phyloP scores from a whole-genome alignment of 2,113 vertebrate species.

The Trachemys scripta region DNA sequence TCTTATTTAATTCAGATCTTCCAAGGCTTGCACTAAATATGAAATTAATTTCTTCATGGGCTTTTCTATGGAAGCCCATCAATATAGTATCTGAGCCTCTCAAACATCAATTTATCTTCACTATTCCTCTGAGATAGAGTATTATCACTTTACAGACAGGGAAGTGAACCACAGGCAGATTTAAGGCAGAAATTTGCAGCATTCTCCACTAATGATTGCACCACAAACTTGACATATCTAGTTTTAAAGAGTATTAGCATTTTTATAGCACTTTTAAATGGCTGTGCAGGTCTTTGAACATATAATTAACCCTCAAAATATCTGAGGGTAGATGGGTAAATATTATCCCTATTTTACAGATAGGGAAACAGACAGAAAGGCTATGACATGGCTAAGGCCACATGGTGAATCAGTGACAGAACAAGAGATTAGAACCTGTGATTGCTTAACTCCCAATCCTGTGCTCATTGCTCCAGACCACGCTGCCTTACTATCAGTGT shows the following conservation, averaged over 20 bases:
- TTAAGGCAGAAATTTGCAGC: background rate
- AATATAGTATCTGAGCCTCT: background rate
- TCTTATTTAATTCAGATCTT: background rate
- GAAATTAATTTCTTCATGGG: background rate
- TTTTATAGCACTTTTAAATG: background rate
- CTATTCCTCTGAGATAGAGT: background rate
- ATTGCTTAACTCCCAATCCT: background rate
- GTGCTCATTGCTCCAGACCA: background rate
- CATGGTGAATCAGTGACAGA: background rate
- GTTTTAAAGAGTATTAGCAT: background rate
- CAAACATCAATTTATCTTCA: background rate
- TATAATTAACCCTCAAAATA: background rate
- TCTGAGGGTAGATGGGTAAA: background rate
- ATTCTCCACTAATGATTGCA: background rate
- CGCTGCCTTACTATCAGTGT: background rate
- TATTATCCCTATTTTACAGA: slow-evolving; percentile 23
- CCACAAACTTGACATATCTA: background rate
- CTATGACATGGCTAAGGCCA: fast-evolving
- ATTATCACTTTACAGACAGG: background rate
- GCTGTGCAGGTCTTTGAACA: too few species aligned
- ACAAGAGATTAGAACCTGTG: background rate
- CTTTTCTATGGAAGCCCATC: background rate
- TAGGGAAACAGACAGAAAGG: slow-evolving; percentile 14
- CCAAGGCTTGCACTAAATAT: background rate
- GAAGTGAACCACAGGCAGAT: background rate